Evolutionary conservation across 2,888 invertebrate species (phyloP).

Genomic region (Unio pictorum): DNA sequence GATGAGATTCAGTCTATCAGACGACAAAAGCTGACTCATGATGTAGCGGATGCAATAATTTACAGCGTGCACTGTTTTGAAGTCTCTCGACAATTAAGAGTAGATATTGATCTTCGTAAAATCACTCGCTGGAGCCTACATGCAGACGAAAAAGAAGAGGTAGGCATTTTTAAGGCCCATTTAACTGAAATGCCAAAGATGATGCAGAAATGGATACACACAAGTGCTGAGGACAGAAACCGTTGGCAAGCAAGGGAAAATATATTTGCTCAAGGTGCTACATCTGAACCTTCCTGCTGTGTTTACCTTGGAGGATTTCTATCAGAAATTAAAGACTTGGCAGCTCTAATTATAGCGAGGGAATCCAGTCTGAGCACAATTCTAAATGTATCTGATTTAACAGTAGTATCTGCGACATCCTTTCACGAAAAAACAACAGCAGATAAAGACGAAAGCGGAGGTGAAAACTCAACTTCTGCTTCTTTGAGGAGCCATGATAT

Average conservation of each 20-base stretch:
- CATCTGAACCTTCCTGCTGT: neutral
- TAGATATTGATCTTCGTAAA: conserved; percentile 20
- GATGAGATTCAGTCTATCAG: conserved; percentile 28
- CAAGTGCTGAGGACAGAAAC: conserved; percentile 36
- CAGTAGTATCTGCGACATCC: no score
- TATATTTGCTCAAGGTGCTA: conserved; percentile 12
- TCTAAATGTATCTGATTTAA: no score
- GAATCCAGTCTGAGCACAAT: no score
- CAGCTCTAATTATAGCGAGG: conserved; percentile 28
- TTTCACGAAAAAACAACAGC: no score
- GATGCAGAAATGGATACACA: conserved; percentile 33
- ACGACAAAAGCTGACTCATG: conserved; percentile 23
- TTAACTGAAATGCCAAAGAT: conserved; percentile 13
- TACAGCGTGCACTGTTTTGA: conserved; percentile 36
- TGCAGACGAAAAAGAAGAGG: conserved; percentile 13
- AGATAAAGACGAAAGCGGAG: no score
- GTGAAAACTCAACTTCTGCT: no score
- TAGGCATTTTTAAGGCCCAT: conserved; percentile 21
- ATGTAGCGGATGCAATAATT: conserved; percentile 24
- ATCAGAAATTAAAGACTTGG: conserved; percentile 32
- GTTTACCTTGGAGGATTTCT: conserved; percentile 28
- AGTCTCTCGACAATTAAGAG: conserved; percentile 30
- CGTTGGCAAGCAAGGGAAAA: conserved; percentile 23
- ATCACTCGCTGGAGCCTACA: conserved; percentile 22
- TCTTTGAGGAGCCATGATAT: no score